Conservation (phyloP, 2,888 invertebrate genomes). For the Drosophila koepferae region DNA sequence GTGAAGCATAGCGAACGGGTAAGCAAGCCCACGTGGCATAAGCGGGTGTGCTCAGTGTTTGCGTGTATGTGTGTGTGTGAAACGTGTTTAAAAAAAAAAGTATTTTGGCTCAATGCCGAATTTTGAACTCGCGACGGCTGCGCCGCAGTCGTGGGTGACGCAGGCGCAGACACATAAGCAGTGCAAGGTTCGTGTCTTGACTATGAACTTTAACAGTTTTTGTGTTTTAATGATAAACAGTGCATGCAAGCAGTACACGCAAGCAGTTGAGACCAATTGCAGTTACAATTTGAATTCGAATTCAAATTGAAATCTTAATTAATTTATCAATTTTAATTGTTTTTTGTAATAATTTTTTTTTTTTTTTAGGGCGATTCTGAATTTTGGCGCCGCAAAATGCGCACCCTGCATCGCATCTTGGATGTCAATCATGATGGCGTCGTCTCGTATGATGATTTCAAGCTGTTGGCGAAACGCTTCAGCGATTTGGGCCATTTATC, state of each 20-base stretch:
- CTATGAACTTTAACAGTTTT: not conserved
- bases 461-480: conserved; percentile 90
- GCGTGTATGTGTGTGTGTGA: conserved; percentile 6
- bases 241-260: conserved; percentile 13
- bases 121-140: conserved; percentile 41
- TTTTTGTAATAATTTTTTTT: not conserved
- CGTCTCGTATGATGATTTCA: conserved; percentile 93
- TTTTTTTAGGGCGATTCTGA: conserved; percentile 85
- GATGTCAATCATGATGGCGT: conserved; percentile 95
- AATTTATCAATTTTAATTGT: not conserved
- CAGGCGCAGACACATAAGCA: conserved; percentile 22
- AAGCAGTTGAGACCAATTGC: not conserved
- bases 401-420: conserved; percentile 92
- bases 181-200: conserved; percentile 18
- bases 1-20: conserved; percentile 77
- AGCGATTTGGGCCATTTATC: conserved; percentile 90
- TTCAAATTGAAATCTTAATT: conserved; percentile 4
- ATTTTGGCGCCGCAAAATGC: conserved; percentile 94
- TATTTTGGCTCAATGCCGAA: conserved; percentile 32
- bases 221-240: not conserved
- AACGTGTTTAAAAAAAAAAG: conserved; percentile 32
- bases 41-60: not conserved
- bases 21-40: conserved; percentile 56
- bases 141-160: conserved; percentile 21
- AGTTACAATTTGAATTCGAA: conserved; percentile 1